phyloP scores from a whole-genome alignment of 2,888 invertebrate species.

The Lymantria monacha region DNA sequence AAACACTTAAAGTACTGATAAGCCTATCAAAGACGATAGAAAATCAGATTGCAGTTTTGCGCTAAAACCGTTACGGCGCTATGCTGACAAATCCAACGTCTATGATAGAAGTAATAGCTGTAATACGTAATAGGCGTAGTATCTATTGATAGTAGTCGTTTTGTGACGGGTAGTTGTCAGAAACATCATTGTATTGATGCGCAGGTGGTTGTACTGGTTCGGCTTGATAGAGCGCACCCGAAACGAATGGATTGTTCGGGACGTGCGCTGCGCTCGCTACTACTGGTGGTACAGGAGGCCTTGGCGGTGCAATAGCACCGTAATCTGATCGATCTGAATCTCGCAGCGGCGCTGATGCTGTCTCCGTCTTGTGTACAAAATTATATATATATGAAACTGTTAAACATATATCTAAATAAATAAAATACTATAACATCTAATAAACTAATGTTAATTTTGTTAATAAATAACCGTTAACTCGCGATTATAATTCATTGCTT shows the following conservation, averaged over 20 bases:
- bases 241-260: conserved; percentile 82
- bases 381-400: not conserved
- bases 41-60: not conserved
- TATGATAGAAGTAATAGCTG: not conserved
- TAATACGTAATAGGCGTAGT: not conserved
- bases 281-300: conserved; percentile 72
- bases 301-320: conserved; percentile 60
- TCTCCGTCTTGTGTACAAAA: conserved; percentile 53
- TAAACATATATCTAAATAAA: not conserved
- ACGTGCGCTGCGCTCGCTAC: conserved; percentile 83
- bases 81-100: not conserved
- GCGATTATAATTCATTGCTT: too few species aligned
- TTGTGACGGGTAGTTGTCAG: conserved; percentile 42
- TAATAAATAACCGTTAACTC: too few species aligned
- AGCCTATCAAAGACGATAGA: not conserved
- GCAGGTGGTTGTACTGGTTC: conserved; percentile 86
- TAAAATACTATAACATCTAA: too few species aligned
- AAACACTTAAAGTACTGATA: too few species aligned
- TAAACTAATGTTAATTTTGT: too few species aligned
- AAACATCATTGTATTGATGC: conserved; percentile 75
- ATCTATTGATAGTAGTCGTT: conserved; percentile 14
- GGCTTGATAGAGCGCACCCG: conserved; percentile 83
- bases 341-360: conserved; percentile 63
- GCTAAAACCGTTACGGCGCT: not conserved
- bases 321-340: conserved; percentile 62